phyloP scores from a whole-genome alignment of 2,797 vertebrate species.

The Labeo calbasu region DNA sequence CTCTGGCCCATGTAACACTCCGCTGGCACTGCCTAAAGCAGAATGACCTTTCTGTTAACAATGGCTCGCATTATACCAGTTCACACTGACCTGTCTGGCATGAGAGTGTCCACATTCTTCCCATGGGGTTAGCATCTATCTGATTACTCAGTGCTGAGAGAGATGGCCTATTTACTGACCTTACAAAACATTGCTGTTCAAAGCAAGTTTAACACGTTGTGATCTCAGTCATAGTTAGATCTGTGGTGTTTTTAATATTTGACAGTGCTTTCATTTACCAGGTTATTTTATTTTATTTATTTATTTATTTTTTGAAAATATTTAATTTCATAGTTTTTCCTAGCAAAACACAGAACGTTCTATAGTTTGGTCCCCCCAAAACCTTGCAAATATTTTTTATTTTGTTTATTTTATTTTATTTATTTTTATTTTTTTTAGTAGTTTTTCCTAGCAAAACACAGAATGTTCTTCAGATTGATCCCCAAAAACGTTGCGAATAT shows the following conservation, averaged over 20 bases:
- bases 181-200: slow-evolving; percentile 41
- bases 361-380: not conserved
- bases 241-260: not conserved
- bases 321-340: not conserved
- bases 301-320: not conserved
- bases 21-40: slow-evolving; percentile 49
- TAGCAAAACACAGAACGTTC: not conserved
- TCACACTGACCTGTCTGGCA: slow-evolving; percentile 64
- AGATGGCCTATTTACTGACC: slow-evolving; percentile 38
- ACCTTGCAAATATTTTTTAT: not conserved
- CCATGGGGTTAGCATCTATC: slow-evolving; percentile 54
- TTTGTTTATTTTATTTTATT: not conserved
- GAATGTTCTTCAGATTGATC: not conserved
- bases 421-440: not conserved
- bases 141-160: slow-evolving; percentile 51
- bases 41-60: slow-evolving; percentile 70
- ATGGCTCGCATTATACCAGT: slow-evolving; percentile 66
- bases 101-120: slow-evolving; percentile 55
- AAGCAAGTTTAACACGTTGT: slow-evolving; percentile 37
- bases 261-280: no score
- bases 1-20: slow-evolving; percentile 12
- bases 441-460: not conserved
- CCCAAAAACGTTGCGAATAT: not conserved
- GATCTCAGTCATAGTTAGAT: slow-evolving; percentile 14
- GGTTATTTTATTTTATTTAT: not conserved